Evolutionary conservation across 2,113 vertebrate genomes (phyloP).

Genomic region (Passer domesticus): DNA sequence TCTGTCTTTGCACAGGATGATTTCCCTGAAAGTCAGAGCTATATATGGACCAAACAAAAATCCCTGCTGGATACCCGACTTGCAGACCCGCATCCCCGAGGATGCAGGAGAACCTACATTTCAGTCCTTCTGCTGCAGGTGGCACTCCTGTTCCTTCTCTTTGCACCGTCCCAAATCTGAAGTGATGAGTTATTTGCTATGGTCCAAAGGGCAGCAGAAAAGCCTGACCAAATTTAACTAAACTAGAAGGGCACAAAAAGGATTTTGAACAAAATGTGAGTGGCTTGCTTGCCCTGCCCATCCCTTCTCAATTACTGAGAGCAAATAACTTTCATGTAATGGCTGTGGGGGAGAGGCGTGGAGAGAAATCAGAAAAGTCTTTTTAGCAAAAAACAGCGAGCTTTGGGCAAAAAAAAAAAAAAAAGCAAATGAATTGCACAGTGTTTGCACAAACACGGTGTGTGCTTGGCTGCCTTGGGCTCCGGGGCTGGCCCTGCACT

Average conservation of each 20-base stretch:
- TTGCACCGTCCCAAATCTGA: background rate
- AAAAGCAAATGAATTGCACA: background rate
- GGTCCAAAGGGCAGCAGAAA: constrained; percentile 61
- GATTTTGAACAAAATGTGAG: constrained; percentile 54
- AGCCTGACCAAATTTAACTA: constrained; percentile 66
- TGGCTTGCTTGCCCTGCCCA: constrained; percentile 41
- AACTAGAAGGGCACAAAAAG: constrained; percentile 60
- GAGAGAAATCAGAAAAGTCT: constrained; percentile 13
- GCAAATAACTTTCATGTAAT: constrained; percentile 56
- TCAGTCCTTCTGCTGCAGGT: constrained; percentile 33
- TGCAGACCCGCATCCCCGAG: background rate
- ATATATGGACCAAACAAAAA: background rate
- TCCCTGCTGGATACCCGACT: background rate
- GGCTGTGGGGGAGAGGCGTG: background rate
- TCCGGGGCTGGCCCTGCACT: background rate
- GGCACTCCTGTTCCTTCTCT: constrained; percentile 51
- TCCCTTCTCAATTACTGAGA: constrained; percentile 60
- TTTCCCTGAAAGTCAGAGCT: background rate
- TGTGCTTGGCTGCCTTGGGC: background rate
- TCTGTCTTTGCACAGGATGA: background rate
- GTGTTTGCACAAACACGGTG: background rate
- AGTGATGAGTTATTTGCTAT: constrained; percentile 45
- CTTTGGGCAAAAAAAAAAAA: background rate
- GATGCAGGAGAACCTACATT: background rate
- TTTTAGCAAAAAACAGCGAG: background rate